phyloP scores from a whole-genome alignment of 2,888 invertebrate species.

The Terebella lapidaria region DNA sequence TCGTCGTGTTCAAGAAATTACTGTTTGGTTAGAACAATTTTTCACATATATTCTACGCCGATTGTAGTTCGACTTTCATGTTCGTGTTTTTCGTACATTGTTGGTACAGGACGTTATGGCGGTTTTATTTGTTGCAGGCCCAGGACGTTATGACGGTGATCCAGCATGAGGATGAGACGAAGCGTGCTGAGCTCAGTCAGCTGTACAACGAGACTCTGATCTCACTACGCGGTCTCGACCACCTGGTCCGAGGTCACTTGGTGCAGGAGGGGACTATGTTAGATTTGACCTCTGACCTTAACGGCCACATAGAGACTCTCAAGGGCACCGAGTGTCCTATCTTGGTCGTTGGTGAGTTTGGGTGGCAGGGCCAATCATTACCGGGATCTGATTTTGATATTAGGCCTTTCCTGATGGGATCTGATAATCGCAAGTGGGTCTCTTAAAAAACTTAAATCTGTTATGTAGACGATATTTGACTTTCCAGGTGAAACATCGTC shows the following conservation, averaged over 20 bases:
- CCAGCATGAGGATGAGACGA: constrained; percentile 22
- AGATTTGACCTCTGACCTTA: constrained; percentile 24
- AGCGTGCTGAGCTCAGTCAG: constrained; percentile 22
- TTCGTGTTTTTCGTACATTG: too few species aligned
- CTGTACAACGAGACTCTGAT: constrained; percentile 21
- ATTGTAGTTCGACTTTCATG: too few species aligned
- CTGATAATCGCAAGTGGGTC: too few species aligned
- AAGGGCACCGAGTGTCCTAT: constrained; percentile 28
- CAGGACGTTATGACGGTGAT: constrained; percentile 25
- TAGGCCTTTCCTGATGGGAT: too few species aligned
- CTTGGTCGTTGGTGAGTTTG: constrained; percentile 32
- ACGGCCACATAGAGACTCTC: constrained; percentile 18
- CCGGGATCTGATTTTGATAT: too few species aligned
- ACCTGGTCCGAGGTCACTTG: constrained; percentile 16
- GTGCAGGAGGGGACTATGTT: constrained; percentile 27
- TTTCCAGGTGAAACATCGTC: constrained; percentile 41
- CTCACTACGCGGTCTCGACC: constrained; percentile 18
- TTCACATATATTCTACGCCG: too few species aligned
- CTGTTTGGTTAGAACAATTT: too few species aligned
- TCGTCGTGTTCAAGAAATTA: too few species aligned
- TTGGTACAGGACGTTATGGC: too few species aligned
- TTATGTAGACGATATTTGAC: too few species aligned
- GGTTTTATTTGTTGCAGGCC: constrained; percentile 24
- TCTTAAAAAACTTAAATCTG: too few species aligned
- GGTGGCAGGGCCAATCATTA: neutral